Evolutionary conservation across 2,113 vertebrate genomes (phyloP).

Genomic region (Lutjanus erythropterus): DNA sequence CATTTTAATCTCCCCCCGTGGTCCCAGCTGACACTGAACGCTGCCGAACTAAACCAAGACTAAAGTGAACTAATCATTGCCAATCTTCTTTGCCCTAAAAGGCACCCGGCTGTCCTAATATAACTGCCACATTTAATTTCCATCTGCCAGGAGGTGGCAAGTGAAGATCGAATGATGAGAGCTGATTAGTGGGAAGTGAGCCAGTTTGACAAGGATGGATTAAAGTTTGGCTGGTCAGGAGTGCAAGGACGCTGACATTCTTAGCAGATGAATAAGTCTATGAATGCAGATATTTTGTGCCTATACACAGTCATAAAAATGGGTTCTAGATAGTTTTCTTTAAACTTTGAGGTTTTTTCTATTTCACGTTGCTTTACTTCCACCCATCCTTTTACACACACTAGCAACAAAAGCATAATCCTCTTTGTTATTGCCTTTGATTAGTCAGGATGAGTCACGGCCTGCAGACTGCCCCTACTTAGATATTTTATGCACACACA

Average conservation of each 20-base stretch:
- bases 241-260: constrained; percentile 36
- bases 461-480: background rate
- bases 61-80: constrained; percentile 64
- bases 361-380: constrained; percentile 8
- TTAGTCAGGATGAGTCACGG: constrained; percentile 19
- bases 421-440: constrained; percentile 23
- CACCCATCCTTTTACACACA: background rate
- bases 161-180: constrained; percentile 56
- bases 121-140: constrained; percentile 69
- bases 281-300: constrained; percentile 4
- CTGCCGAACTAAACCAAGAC: constrained; percentile 49
- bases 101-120: constrained; percentile 53
- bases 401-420: constrained; percentile 28
- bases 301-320: background rate
- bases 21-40: constrained; percentile 37
- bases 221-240: constrained; percentile 56
- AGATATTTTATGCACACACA: background rate
- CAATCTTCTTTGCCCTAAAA: constrained; percentile 64
- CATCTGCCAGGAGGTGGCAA: constrained; percentile 62
- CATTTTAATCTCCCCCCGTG: constrained; percentile 24
- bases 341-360: background rate
- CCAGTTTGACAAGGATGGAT: constrained; percentile 53
- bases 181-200: constrained; percentile 60
- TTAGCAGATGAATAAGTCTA: background rate
- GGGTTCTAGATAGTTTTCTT: background rate